Evolutionary conservation across 2,797 vertebrate species (phyloP).

Genomic region (Syndactyla subalaris): DNA sequence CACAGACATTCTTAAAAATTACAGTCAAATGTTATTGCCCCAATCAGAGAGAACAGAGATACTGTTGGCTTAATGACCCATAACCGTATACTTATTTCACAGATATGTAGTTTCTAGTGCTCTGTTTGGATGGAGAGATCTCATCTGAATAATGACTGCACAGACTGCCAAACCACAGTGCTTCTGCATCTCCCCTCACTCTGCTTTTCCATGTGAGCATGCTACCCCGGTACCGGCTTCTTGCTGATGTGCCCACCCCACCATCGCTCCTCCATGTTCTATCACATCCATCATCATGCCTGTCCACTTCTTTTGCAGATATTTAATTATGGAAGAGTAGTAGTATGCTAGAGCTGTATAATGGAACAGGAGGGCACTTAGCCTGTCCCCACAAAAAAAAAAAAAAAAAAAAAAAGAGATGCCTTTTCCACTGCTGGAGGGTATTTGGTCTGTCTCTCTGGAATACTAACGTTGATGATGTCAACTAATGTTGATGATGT

Average conservation of each 20-base stretch:
- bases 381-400: not conserved
- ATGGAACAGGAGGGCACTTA: not conserved
- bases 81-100: not conserved
- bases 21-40: not conserved
- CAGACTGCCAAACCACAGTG: not conserved
- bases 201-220: rapidly evolving
- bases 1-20: not conserved
- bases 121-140: conserved; percentile 19
- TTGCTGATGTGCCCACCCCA: not conserved
- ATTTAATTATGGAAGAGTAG: conserved; percentile 1
- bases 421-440: not conserved
- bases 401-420: not conserved
- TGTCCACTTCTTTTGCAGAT: not conserved
- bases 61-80: conserved; percentile 6
- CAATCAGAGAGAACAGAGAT: not conserved
- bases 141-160: conserved; percentile 33
- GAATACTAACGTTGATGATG: not conserved
- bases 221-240: not conserved
- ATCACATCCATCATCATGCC: not conserved
- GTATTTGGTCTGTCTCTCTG: not conserved
- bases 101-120: not conserved
- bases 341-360: not conserved
- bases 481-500: not conserved
- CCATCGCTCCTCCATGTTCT: rapidly evolving
- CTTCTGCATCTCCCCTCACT: not conserved